Conservation (phyloP, 2,113 vertebrate genomes). For the Eudorcas thomsonii region DNA sequence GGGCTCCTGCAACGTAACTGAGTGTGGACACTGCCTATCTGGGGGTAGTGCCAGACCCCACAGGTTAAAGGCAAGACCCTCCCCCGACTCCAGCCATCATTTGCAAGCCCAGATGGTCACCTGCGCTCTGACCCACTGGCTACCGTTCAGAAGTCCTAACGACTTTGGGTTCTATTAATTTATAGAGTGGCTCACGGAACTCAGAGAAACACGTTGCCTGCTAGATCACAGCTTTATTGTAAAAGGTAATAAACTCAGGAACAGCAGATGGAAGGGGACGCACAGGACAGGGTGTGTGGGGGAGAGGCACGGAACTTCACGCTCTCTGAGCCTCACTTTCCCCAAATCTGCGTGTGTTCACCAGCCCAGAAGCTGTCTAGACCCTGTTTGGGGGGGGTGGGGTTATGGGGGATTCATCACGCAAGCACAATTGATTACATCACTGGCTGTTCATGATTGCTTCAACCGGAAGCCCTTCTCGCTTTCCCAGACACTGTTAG, state of each 20-base stretch:
- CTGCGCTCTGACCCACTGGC: not conserved
- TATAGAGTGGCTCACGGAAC: not conserved
- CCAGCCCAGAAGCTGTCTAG: not conserved
- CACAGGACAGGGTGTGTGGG: fast-evolving
- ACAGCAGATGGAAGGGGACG: not conserved
- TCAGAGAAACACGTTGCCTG: not conserved
- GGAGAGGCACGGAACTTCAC: not conserved
- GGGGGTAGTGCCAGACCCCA: not conserved
- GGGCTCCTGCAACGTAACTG: not conserved
- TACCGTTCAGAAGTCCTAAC: not conserved
- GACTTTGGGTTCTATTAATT: not conserved
- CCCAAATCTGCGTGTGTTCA: not conserved
- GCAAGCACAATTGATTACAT: not conserved
- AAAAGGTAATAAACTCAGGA: not conserved
- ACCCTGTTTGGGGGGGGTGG: not conserved
- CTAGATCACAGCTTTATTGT: not conserved
- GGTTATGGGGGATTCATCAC: not conserved
- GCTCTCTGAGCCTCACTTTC: fast-evolving
- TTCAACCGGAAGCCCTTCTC: not conserved
- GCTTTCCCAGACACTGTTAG: not conserved
- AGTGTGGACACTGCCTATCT: not conserved
- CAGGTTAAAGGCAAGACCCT: not conserved
- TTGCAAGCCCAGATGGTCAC: not conserved
- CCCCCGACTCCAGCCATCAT: not conserved
- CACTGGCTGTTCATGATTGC: not conserved